Base-by-base conservation (phyloP, 2,888 invertebrate species). In the Trissolcus japonicus region DNA sequence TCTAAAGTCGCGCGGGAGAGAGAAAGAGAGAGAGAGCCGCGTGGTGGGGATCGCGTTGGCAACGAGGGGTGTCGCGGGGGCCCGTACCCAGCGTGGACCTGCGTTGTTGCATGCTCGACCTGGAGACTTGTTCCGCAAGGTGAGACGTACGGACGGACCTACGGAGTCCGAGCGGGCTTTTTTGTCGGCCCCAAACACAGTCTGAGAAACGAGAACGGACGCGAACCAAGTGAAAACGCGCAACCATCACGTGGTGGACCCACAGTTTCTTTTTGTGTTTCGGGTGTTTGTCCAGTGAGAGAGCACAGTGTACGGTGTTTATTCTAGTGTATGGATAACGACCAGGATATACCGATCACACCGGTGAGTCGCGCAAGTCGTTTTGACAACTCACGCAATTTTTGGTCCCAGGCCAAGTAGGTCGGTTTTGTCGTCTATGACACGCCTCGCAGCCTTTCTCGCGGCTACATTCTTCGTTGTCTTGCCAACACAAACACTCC, bases 51-150 rank as follows among this genome's bases (percentile, higher is more conserved):
- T 51, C 53, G 66, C 54, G 73, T 50, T 54, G 65, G 66, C 35
- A 63, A 59, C 63, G 73, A 77, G 79, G 83, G 79, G 81, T 78
- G 81, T 48, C 55, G 69, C 69, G 79, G 76, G 73, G 74, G 65
- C 59, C 80, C 66, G 77, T 83, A 82, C 85, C 83, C 87, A 86
- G 87, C 85, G 85, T 86, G 88, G 87, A 86, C 86, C 86, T 85
- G 85, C 83, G 83, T 80, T 76, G 82, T 81, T 87, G 85, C 85
- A 86, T 87, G 87, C 85, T 83, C 85, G 85, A 84, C 85, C 85
- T 83, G 85, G 85, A 86, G 88, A 88, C 87, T 88, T 85, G 84
- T 86, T 88, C 86, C 86, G 87, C 87, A 88, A 88, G 88, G 88
- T 88, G 88, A 87, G 88, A 88, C 88, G 87, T 86, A 87, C 88